Evolutionary conservation across 2,888 invertebrate genomes (phyloP).

Genomic region (Cryptocheilus praepositus): DNA sequence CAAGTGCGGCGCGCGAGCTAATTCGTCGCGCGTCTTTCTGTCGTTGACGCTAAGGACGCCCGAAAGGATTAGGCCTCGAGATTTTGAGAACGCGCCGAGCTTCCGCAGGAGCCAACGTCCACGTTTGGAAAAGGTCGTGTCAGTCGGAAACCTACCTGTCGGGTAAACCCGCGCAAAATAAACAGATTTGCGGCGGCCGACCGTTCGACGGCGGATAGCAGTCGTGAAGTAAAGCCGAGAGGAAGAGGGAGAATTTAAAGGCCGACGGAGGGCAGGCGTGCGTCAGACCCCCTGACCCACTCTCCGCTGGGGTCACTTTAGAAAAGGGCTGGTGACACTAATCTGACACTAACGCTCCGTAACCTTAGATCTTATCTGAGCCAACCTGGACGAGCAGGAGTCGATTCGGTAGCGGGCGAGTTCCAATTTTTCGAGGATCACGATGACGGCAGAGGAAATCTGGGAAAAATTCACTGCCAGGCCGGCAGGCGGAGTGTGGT

Average conservation of each 20-base stretch:
- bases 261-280: slow-evolving; percentile 54
- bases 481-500: no score
- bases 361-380: slow-evolving; percentile 57
- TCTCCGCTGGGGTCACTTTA: slow-evolving; percentile 45
- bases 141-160: slow-evolving; percentile 45
- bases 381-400: slow-evolving; percentile 12
- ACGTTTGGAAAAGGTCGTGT: slow-evolving; percentile 6
- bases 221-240: slow-evolving; percentile 33
- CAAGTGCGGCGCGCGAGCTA: slow-evolving; percentile 3
- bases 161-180: slow-evolving; percentile 59
- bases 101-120: not conserved
- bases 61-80: slow-evolving; percentile 4
- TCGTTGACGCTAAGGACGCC: slow-evolving; percentile 4
- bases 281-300: slow-evolving; percentile 64
- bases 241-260: slow-evolving; percentile 44
- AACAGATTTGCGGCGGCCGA: slow-evolving; percentile 60
- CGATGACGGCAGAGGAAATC: no score
- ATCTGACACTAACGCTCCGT: slow-evolving; percentile 61
- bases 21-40: slow-evolving; percentile 1
- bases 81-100: slow-evolving; percentile 9
- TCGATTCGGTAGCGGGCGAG: not conserved
- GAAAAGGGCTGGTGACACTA: slow-evolving; percentile 63
- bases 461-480: no score
- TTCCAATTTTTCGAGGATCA: no score
- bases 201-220: slow-evolving; percentile 26